phyloP scores from a whole-genome alignment of 2,888 invertebrate species.

The Alloscopus bannaensis region DNA sequence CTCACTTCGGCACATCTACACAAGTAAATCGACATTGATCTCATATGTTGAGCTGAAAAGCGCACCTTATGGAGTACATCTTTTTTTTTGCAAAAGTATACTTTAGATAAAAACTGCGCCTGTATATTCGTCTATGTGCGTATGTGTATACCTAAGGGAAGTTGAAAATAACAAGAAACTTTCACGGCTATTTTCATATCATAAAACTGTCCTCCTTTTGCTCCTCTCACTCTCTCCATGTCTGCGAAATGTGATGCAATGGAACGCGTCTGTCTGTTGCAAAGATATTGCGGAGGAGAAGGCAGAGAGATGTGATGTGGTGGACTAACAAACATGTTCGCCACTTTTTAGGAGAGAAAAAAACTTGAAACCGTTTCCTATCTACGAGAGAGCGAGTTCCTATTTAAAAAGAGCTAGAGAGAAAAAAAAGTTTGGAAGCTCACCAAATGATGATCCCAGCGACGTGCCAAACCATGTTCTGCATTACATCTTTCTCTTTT shows the following conservation, averaged over 20 bases:
- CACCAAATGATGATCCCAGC: constrained; percentile 60
- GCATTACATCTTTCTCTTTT: not conserved
- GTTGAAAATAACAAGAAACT: constrained; percentile 20
- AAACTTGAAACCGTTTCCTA: not conserved
- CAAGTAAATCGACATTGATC: too few relatives aligned
- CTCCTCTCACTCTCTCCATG: not conserved
- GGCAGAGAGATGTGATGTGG: constrained; percentile 6
- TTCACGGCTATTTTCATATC: constrained; percentile 17
- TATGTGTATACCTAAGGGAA: not conserved
- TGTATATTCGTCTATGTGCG: too few relatives aligned
- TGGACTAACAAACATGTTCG: not conserved
- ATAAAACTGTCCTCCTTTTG: constrained; percentile 27
- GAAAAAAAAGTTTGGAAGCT: constrained; percentile 54
- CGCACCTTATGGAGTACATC: too few relatives aligned
- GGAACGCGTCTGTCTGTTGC: not conserved
- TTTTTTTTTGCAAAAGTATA: too few relatives aligned
- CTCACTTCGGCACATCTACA: too few relatives aligned
- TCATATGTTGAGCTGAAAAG: too few relatives aligned
- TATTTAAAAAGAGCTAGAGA: too few relatives aligned
- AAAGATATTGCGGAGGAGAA: not conserved
- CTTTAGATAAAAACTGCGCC: too few relatives aligned
- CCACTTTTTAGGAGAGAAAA: not conserved
- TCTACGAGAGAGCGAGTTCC: not conserved
- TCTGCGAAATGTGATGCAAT: not conserved
- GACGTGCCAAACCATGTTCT: constrained; percentile 35